phyloP scores from a whole-genome alignment of 1,140 invertebrate genomes.

The Apocrypta bakeri region DNA sequence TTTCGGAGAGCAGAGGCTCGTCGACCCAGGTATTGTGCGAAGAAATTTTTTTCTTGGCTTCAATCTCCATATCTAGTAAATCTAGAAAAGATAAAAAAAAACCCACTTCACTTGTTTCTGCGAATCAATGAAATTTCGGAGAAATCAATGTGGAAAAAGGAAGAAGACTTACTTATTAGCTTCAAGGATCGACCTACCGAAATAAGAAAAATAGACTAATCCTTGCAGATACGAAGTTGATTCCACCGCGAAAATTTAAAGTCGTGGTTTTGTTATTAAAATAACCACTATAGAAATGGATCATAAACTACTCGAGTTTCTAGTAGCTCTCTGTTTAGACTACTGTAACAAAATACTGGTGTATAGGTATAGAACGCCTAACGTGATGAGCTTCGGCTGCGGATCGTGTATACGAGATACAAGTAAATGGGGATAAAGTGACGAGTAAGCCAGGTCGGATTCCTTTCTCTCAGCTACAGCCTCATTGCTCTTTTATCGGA shows the following conservation, averaged over 20 bases:
- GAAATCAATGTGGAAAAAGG: neutral
- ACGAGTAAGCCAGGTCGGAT: no score
- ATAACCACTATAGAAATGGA: neutral
- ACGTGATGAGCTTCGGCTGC: no score
- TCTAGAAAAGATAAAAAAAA: neutral
- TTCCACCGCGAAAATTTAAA: neutral
- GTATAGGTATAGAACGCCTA: no score
- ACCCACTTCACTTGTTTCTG: neutral
- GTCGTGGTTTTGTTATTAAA: neutral
- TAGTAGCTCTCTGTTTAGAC: neutral
- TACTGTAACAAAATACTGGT: neutral
- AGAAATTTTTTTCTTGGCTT: constrained; percentile 42
- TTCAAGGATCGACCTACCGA: no score
- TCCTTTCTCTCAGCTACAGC: neutral
- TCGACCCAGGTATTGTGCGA: constrained; percentile 45
- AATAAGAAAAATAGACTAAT: no score
- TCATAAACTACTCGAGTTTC: neutral
- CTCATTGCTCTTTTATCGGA: no score
- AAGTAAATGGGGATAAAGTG: no score
- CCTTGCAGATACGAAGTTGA: neutral
- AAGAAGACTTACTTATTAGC: no score
- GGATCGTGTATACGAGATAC: neutral
- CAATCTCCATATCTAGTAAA: neutral
- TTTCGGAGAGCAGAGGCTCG: constrained; percentile 22
- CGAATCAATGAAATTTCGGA: neutral